A percentile compares a stretch with the other conserved stretches of the same genome.
phyloP scores from a whole-genome alignment of 2,888 invertebrate genomes.

The Eupeodes luniger region DNA sequence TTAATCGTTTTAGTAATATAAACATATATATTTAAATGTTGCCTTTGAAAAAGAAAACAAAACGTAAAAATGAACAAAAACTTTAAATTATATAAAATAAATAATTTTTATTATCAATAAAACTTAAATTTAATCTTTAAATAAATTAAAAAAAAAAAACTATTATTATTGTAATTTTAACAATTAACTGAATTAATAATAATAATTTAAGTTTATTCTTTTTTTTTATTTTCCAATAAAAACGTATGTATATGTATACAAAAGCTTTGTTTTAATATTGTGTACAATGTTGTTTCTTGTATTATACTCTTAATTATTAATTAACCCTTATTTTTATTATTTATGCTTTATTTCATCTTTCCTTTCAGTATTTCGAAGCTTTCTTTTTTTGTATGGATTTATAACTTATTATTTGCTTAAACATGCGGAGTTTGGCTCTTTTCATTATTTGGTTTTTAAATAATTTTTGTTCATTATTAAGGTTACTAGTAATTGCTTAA shows the following conservation, averaged over 20 bases:
- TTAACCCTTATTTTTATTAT: not conserved
- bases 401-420: conserved; percentile 18
- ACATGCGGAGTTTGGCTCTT: conserved; percentile 50
- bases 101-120: conserved; percentile 20
- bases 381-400: conserved; percentile 16
- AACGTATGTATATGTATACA: conserved; percentile 60
- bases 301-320: not conserved
- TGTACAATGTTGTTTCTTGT: conserved; percentile 31
- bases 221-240: conserved; percentile 74
- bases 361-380: conserved; percentile 39
- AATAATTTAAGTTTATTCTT: conserved; percentile 65
- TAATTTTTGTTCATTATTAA: too few species aligned
- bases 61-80: conserved; percentile 25
- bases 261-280: conserved; percentile 64
- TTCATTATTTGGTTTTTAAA: not conserved
- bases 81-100: conserved; percentile 24
- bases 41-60: conserved; percentile 51
- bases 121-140: conserved; percentile 39
- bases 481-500: too few species aligned
- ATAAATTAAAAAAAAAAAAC: conserved; percentile 14
- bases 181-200: conserved; percentile 60
- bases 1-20: conserved; percentile 55
- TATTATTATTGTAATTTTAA: conserved; percentile 63
- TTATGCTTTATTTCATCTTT: not conserved
- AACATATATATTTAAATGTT: conserved; percentile 66